Evolutionary conservation across 2,113 vertebrate genomes (phyloP).

Genomic region (Helogale parvula): DNA sequence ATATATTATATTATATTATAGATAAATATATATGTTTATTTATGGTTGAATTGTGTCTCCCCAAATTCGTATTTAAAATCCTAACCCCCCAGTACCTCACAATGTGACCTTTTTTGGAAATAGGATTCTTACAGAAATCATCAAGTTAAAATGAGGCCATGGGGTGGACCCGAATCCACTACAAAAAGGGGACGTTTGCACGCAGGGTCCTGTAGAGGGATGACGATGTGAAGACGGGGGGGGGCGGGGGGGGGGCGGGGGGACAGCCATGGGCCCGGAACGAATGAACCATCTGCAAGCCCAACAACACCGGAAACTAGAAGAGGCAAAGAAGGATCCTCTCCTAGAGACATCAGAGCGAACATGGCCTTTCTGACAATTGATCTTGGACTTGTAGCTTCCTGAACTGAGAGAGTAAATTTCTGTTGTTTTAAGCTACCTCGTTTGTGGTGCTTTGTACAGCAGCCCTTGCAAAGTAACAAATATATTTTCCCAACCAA

Average conservation of each 20-base stretch:
- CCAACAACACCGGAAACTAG: neutral
- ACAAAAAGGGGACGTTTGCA: neutral
- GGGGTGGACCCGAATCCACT: neutral
- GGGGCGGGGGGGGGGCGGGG: neutral
- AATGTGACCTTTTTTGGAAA: constrained; percentile 51
- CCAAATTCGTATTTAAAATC: neutral
- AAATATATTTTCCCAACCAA: neutral
- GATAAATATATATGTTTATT: neutral
- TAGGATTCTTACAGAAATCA: constrained; percentile 3
- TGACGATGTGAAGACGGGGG: neutral
- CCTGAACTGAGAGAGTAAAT: neutral
- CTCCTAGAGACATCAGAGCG: neutral
- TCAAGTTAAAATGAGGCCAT: constrained; percentile 43
- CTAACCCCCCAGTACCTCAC: neutral
- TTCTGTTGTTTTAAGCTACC: neutral
- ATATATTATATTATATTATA: neutral
- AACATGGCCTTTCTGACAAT: neutral
- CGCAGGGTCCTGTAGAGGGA: neutral
- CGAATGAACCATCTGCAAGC: neutral
- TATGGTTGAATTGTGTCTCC: neutral
- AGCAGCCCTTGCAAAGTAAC: neutral
- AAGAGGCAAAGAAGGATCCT: neutral
- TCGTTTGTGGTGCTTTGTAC: neutral
- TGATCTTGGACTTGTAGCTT: neutral
- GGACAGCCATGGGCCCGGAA: neutral